phyloP scores from a whole-genome alignment of 2,797 vertebrate species.

The Sebastes taczanowskii region DNA sequence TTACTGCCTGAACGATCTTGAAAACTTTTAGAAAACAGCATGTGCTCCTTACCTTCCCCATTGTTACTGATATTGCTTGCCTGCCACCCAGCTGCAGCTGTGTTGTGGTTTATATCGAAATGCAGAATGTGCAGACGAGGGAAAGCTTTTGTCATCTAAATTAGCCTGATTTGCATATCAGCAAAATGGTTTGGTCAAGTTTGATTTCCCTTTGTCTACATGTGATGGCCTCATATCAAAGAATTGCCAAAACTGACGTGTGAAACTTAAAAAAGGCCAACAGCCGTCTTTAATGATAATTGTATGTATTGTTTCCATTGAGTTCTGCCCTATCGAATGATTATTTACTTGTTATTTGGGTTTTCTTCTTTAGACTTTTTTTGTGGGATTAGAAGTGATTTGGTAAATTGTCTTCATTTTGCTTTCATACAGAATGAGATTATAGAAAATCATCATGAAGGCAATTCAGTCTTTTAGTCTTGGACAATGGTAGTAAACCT shows the following conservation, averaged over 20 bases:
- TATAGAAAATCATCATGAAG: neutral
- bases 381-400: neutral
- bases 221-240: constrained; percentile 60
- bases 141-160: constrained; percentile 71
- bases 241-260: constrained; percentile 33
- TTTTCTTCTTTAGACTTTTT: neutral
- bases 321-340: neutral
- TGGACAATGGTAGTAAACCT: neutral
- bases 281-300: neutral
- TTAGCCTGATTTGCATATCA: constrained; percentile 76
- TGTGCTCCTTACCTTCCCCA: constrained; percentile 69
- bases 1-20: neutral
- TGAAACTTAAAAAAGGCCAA: constrained; percentile 21
- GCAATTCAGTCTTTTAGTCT: neutral
- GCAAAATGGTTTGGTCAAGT: constrained; percentile 72
- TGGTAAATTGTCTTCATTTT: neutral
- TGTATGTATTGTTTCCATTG: neutral
- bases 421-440: neutral
- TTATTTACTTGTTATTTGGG: neutral
- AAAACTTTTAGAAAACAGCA: neutral
- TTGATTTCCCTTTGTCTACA: constrained; percentile 71
- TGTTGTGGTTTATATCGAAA: constrained; percentile 73
- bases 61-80: constrained; percentile 60
- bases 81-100: constrained; percentile 59
- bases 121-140: constrained; percentile 76